Evolutionary conservation across 2,888 invertebrate species (phyloP).

Genomic region (Chrysina gloriosa): DNA sequence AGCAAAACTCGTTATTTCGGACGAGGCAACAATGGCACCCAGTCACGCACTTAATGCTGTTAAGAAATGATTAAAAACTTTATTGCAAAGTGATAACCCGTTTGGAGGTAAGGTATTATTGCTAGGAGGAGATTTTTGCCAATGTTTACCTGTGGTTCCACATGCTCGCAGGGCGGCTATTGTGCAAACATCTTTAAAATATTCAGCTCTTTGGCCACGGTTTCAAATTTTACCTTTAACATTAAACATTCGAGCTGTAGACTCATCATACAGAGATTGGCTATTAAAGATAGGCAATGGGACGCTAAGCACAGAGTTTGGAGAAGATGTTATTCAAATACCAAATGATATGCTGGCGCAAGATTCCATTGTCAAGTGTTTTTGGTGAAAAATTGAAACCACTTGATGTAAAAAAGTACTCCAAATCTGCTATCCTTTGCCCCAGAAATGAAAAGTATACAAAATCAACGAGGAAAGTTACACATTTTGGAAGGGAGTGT

Average conservation of each 20-base stretch:
- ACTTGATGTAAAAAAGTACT: too few relatives aligned
- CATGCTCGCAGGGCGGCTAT: slow-evolving; percentile 34
- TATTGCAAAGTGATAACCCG: slow-evolving; percentile 27
- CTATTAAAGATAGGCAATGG: slow-evolving; percentile 37
- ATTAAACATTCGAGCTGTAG: slow-evolving; percentile 41
- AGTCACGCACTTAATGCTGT: slow-evolving; percentile 39
- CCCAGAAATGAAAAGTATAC: too few relatives aligned
- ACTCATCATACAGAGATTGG: slow-evolving; percentile 33
- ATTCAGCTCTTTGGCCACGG: slow-evolving; percentile 39
- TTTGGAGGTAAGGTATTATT: slow-evolving; percentile 46
- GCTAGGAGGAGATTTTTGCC: slow-evolving; percentile 49
- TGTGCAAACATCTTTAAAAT: slow-evolving; percentile 39
- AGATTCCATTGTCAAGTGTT: too few relatives aligned
- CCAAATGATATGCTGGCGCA: too few relatives aligned
- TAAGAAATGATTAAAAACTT: slow-evolving; percentile 35
- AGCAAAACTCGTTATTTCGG: slow-evolving; percentile 43
- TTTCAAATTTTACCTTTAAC: slow-evolving; percentile 37
- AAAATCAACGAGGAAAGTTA: slow-evolving; percentile 10
- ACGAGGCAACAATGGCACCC: slow-evolving; percentile 45
- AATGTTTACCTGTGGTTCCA: slow-evolving; percentile 45
- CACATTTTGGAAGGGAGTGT: not conserved
- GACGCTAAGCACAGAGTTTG: too few relatives aligned
- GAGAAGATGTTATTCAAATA: too few relatives aligned
- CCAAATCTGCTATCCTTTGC: too few relatives aligned
- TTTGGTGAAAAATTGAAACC: too few relatives aligned